Evolutionary conservation across 2,113 vertebrate species (phyloP).

Genomic region (Drymodes brunneopygia): DNA sequence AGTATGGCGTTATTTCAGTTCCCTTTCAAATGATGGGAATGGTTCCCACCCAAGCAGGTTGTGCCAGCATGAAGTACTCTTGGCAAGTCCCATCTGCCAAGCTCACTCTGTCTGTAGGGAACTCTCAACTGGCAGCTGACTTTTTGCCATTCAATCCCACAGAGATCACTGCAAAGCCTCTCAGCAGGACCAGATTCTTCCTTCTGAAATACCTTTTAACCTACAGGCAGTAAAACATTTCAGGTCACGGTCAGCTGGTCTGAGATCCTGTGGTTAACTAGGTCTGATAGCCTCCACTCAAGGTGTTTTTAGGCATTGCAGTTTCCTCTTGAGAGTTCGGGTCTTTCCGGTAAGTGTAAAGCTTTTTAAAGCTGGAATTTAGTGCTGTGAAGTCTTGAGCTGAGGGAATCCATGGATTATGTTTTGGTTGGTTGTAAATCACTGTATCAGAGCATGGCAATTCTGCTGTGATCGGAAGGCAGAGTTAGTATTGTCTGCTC

Average conservation of each 20-base stretch:
- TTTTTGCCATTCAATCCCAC: background rate
- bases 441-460: background rate
- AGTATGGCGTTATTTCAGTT: background rate
- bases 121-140: background rate
- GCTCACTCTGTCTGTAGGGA: background rate
- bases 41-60: background rate
- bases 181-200: background rate
- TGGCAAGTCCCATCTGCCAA: background rate
- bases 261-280: background rate
- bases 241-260: background rate
- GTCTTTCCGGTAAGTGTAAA: background rate
- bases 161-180: background rate
- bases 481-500: background rate
- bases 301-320: background rate
- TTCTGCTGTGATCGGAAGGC: background rate
- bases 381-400: background rate
- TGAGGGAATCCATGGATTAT: background rate
- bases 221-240: background rate
- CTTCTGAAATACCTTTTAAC: background rate
- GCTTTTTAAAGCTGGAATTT: background rate
- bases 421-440: background rate
- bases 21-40: background rate
- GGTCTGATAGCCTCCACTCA: background rate
- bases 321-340: background rate
- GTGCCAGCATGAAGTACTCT: background rate